phyloP scores from a whole-genome alignment of 2,888 invertebrate genomes.

The Lutraria lutraria region DNA sequence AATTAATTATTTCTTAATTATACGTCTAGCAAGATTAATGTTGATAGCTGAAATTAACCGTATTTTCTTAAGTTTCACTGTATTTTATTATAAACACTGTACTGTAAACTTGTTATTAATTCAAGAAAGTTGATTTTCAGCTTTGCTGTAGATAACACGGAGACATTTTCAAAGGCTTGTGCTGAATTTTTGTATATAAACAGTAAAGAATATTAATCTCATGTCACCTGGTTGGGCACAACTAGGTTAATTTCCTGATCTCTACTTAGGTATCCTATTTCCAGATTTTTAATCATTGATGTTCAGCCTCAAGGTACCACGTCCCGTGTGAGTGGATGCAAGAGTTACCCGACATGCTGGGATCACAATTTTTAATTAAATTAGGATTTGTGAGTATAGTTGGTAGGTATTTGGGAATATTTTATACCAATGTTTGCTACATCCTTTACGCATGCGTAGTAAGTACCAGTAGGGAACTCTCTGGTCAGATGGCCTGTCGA shows the following conservation, averaged over 20 bases:
- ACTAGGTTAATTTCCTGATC: constrained; percentile 45
- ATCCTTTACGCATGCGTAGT: constrained; percentile 27
- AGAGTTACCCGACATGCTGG: constrained; percentile 3
- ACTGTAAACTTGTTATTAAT: constrained; percentile 36
- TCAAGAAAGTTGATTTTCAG: constrained; percentile 43
- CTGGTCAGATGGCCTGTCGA: neutral
- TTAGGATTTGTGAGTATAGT: constrained; percentile 44
- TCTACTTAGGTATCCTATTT: constrained; percentile 56
- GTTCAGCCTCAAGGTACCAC: constrained; percentile 50
- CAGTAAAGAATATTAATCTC: neutral
- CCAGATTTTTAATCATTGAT: constrained; percentile 57
- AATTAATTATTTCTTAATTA: too few relatives aligned
- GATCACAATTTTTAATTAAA: constrained; percentile 33
- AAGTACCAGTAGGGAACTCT: constrained; percentile 22
- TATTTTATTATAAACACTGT: neutral
- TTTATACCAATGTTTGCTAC: constrained; percentile 26
- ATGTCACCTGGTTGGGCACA: constrained; percentile 40
- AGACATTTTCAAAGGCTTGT: constrained; percentile 25
- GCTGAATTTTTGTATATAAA: constrained; percentile 5
- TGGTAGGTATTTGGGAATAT: constrained; percentile 33
- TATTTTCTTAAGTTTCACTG: neutral
- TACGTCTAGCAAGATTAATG: neutral
- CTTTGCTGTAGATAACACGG: constrained; percentile 38
- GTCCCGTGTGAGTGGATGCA: neutral
- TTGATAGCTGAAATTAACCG: neutral